Base-by-base conservation (phyloP, 2,113 vertebrate genomes). In the Syrrhaptes paradoxus region DNA sequence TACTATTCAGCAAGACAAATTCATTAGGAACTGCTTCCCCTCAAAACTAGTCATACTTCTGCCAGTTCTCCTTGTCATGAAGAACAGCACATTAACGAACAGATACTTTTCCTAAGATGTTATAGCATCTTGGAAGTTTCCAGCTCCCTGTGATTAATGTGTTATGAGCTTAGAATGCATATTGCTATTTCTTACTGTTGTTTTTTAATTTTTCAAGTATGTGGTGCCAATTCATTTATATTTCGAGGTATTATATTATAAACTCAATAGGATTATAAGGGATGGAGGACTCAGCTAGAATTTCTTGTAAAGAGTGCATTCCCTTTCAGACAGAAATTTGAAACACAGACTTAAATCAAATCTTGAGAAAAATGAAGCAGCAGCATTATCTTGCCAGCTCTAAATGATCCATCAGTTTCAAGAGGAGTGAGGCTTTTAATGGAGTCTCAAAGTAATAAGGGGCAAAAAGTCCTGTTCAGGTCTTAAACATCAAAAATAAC, bases 11-110 rank as follows among this genome's bases (percentile, higher is more conserved):
- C 5, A 3, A 81, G 66, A 92, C 73, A 36, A 75, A 72, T 86
- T 93, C 79, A 63, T 90, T 41, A 41, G 13, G 41, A 93, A 87
- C 74, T 92, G 57, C 62, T 78, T 92, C n/a, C 17, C 54, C 59
- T 96, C 70, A 89, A 90, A 93, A 85, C 31, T 89, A 94, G 73
- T 78, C 85, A 88, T 75, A 87, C 46, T 86, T 88, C 67, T 92
- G 79, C 87, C 88, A 74, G 49, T 86, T 93, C 38, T 83, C n/a
- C 81, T 93, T 80, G 82, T 71, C 32, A 49, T 34, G 61, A 95
- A 88, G 65, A 74, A 68, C 14, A 85, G 54, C 61, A 78, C 84
- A 78, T 67, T 92, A 96, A 94, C 71, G 41, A 93, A 43, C 17
- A 80, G 19, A 45, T 71, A 85, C 51, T 87, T 79, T 76, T 79